A percentile compares a stretch with the other conserved stretches of the same genome.
These are phyloP conservation scores for Ammodytes marinus DNA, from an alignment of 2,113 vertebrate genomes.

Conservation along the genomic window DNA sequence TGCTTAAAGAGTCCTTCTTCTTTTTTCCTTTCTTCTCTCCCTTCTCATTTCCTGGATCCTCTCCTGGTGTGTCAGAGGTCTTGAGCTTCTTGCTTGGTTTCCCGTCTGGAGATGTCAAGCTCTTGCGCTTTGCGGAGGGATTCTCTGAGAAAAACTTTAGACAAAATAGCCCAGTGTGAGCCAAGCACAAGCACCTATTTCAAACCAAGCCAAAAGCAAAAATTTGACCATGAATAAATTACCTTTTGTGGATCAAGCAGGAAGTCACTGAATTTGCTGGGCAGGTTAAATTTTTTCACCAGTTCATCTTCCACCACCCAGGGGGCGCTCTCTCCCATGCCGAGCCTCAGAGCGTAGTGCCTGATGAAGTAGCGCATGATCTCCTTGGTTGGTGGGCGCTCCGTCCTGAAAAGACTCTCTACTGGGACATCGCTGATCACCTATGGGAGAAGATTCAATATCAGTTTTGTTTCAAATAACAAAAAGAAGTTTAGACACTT, in stretches of 20 bases:
- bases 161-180: constrained; percentile 7
- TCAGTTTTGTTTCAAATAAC: background rate
- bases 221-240: constrained; percentile 16
- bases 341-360: constrained; percentile 92
- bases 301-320: constrained; percentile 98
- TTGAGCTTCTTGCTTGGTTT: constrained; percentile 91
- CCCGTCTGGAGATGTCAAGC: constrained; percentile 88
- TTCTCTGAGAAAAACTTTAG: constrained; percentile 94
- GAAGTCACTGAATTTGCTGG: constrained; percentile 98
- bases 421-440: constrained; percentile 94
- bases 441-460: constrained; percentile 70
- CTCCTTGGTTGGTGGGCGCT: constrained; percentile 98
- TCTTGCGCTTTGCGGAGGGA: constrained; percentile 92
- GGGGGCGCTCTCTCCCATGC: constrained; percentile 93
- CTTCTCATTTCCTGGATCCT: constrained; percentile 79
- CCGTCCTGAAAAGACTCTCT: constrained; percentile 92
- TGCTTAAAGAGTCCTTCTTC: constrained; percentile 84
- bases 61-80: constrained; percentile 76
- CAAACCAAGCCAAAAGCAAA: background rate
- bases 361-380: constrained; percentile 98
- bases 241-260: constrained; percentile 97
- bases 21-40: constrained; percentile 80
- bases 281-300: constrained; percentile 94
- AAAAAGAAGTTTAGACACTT: background rate
- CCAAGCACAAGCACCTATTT: background rate